These are phyloP conservation scores for Xestia c-nigrum DNA, from an alignment of 2,888 invertebrate genomes.

Conservation along the genomic window DNA sequence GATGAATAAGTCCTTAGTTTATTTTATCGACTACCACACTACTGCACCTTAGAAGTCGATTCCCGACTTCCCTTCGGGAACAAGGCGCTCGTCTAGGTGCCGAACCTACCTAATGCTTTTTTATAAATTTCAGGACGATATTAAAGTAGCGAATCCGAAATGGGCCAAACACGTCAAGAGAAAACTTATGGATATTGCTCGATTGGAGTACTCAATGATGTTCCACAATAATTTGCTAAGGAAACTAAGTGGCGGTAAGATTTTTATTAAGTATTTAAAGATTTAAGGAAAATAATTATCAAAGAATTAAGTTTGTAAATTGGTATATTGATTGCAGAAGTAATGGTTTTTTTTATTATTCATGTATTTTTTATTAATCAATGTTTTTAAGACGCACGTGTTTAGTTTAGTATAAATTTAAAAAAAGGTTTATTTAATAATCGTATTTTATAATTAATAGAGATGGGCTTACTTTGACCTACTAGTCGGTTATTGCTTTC, in stretches of 20 bases:
- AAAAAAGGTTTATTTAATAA: slow-evolving; percentile 6
- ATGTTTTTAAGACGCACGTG: background rate
- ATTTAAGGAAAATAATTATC: background rate
- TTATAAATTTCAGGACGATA: slow-evolving; percentile 80
- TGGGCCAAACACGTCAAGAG: slow-evolving; percentile 90
- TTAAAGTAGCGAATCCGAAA: slow-evolving; percentile 89
- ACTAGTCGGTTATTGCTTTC: background rate
- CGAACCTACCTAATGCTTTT: background rate
- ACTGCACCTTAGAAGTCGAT: too few species aligned
- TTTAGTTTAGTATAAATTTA: background rate
- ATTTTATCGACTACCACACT: background rate
- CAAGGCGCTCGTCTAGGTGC: too few species aligned
- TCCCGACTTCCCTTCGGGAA: too few species aligned
- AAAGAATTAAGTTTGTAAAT: background rate
- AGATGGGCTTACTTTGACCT: background rate
- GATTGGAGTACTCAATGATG: slow-evolving; percentile 90
- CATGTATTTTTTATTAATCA: background rate
- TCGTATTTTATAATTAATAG: background rate
- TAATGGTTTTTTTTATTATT: background rate
- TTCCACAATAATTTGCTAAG: slow-evolving; percentile 86
- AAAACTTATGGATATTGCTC: slow-evolving; percentile 87
- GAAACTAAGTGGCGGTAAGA: slow-evolving; percentile 89
- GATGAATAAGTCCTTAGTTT: background rate
- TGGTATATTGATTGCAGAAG: background rate
- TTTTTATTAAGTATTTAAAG: background rate